Evolutionary conservation across 2,113 vertebrate genomes (phyloP).

Genomic region (Axis porcinus): DNA sequence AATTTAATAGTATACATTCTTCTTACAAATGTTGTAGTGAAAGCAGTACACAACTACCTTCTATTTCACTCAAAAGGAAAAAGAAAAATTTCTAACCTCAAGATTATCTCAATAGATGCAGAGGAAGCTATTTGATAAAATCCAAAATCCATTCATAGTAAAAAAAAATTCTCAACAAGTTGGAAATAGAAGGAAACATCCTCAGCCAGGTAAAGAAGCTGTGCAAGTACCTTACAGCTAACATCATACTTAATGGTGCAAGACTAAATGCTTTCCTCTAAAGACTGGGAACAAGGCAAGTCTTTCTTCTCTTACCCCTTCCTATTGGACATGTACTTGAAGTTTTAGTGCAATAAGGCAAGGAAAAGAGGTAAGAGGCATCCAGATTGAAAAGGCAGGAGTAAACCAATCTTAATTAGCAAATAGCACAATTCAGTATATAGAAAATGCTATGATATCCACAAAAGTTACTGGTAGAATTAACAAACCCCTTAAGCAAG

Average conservation of each 20-base stretch:
- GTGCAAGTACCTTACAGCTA: background rate
- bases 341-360: background rate
- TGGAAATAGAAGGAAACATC: conserved; percentile 24
- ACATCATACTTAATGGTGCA: background rate
- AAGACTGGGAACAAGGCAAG: background rate
- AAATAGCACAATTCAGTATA: background rate
- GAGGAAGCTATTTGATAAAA: background rate
- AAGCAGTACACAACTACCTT: background rate
- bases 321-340: background rate
- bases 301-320: background rate
- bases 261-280: background rate
- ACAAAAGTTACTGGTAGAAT: background rate
- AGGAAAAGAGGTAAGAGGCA: background rate
- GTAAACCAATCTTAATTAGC: background rate
- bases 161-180: background rate
- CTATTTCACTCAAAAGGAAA: conserved; percentile 8
- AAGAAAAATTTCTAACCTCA: background rate
- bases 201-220: background rate
- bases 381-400: background rate
- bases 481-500: background rate
- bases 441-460: background rate
- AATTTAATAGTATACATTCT: conserved; percentile 26
- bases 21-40: background rate
- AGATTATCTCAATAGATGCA: background rate
- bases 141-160: background rate